Evolutionary conservation across 2,888 invertebrate species (phyloP), one percentile per base, ranked within the genome.

Genomic region (Selenia dentaria): DNA sequence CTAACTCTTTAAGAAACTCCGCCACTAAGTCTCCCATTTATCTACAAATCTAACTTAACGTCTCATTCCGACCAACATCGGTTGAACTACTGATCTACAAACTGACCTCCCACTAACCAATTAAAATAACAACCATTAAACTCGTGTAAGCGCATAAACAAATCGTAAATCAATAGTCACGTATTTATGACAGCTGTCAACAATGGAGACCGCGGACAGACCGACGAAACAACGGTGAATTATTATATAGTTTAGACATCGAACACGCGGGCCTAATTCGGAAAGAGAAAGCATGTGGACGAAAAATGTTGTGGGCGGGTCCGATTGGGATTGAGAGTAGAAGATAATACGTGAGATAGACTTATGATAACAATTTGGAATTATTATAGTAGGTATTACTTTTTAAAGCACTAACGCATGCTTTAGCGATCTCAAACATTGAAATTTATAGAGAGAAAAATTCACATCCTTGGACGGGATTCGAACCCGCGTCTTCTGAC

Each of bases 161-260:
- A 25, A 8, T 28, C 36, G 27, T 29, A 35, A 42, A 42, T 20
- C 28, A 29, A 24, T 24, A 16, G 32, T 4, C 41, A 33, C 33
- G 47, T 40, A 31, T 27, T 24, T 40, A 25, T 46, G 40, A 35
- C 24, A n/a, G 8, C 16, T 39, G 39, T 25, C 39, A 6, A 39
- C 39, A 25, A 25, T 25, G 20, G 29, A 9, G 3, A 18, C 20
- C 25, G 22, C 36, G 20, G 39, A 35, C 41, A 41, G 8, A 48
- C 47, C 37, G 41, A 42, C 41, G 32, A 34, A 48, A 34, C 47
- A 42, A 48, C 41, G 33, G 41, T 42, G 32, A 41, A 47, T 31
- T 41, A 37, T 39, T 39, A 46, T 45, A 37, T 39, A 39, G 35
- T 29, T 43, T 31, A 10, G 22, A 40, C 39, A 32, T 37, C 16